Percentiles rank a stretch among this genome's conserved stretches.
Conservation (phyloP, 2,113 vertebrate genomes). For the Bungarus multicinctus region DNA sequence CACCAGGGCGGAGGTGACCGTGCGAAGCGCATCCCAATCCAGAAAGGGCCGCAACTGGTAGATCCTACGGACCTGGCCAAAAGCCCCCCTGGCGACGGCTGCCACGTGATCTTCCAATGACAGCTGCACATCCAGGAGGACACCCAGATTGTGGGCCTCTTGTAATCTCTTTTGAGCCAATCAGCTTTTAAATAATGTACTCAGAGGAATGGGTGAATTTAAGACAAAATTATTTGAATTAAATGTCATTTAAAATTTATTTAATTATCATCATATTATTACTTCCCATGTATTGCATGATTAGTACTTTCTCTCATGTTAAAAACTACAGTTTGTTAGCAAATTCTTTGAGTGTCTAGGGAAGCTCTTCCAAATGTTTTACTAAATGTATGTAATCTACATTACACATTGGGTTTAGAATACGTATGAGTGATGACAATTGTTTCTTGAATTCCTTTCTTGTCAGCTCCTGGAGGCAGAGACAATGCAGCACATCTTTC, state of each 20-base stretch:
- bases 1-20: no score
- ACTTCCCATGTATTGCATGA: not conserved
- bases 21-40: no score
- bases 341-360: not conserved
- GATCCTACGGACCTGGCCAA: no score
- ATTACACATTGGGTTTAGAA: not conserved
- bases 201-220: not conserved
- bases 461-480: conserved; percentile 88
- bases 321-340: not conserved
- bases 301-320: not conserved
- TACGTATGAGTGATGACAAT: not conserved
- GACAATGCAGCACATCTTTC: conserved; percentile 97
- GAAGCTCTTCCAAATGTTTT: not conserved
- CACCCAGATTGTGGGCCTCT: no score
- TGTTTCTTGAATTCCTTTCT: not conserved
- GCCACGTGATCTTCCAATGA: no score
- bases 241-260: not conserved
- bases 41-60: no score
- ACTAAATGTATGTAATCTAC: not conserved
- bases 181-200: not conserved
- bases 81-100: no score
- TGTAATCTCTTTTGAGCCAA: no score
- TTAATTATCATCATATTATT: not conserved
- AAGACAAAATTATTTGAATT: not conserved
- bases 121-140: no score